These are phyloP conservation scores for Perca flavescens DNA, from an alignment of 2,113 vertebrate species.

Conservation along the genomic window DNA sequence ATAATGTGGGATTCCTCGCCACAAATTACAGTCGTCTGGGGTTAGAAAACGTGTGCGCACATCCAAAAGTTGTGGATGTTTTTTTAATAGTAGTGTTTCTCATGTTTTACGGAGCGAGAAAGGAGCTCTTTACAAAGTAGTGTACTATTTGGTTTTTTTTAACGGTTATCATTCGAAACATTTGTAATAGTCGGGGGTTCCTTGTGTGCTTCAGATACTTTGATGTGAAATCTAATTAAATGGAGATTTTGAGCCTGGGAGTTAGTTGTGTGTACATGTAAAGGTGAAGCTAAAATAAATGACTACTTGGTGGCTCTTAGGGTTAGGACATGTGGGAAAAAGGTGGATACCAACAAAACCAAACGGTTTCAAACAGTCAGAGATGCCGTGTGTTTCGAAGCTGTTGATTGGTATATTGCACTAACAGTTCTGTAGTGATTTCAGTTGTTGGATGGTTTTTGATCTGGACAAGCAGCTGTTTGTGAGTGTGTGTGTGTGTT, in stretches of 20 bases:
- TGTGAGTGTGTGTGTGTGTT: conserved; percentile 4
- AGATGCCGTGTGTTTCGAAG: conserved; percentile 20
- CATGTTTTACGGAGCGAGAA: not conserved
- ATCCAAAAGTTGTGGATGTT: not conserved
- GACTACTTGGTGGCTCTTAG: conserved; percentile 30
- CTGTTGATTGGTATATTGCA: conserved; percentile 81
- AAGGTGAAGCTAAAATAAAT: conserved; percentile 47
- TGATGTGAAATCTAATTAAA: not conserved
- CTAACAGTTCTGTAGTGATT: conserved; percentile 73
- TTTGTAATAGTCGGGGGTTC: not conserved
- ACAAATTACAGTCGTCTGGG: not conserved
- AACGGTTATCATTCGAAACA: not conserved
- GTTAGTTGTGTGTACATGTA: not conserved
- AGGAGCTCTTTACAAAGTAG: not conserved
- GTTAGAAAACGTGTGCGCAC: not conserved
- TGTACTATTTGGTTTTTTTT: conserved; percentile 26
- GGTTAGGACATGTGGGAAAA: not conserved
- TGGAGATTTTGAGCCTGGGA: not conserved
- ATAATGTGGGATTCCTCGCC: not conserved
- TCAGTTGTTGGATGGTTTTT: conserved; percentile 25
- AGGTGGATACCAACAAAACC: not conserved
- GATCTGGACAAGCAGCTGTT: conserved; percentile 34
- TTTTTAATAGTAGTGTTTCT: not conserved
- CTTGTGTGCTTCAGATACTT: not conserved
- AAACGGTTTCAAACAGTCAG: not conserved